A percentile compares a stretch with the other conserved stretches of the same genome.
These are phyloP conservation scores for Xestia ashworthii DNA, from an alignment of 2,888 invertebrate species.

Conservation along the genomic window DNA sequence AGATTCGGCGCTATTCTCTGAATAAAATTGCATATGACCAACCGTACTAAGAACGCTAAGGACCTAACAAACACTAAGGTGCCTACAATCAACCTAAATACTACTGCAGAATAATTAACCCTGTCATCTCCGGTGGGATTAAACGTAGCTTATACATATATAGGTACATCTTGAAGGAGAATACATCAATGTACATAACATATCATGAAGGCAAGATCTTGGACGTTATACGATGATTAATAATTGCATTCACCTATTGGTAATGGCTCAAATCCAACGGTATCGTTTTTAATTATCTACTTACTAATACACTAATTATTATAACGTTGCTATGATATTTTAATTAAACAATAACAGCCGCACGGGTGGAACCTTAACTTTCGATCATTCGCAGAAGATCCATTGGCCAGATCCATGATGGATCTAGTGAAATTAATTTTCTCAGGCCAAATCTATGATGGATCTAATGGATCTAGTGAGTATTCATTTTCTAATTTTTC, in stretches of 20 bases:
- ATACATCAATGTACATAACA: neutral
- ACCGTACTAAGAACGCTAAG: neutral
- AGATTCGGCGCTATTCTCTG: neutral
- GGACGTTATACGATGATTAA: too few species aligned
- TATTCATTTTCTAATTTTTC: too few species aligned
- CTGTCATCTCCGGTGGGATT: neutral
- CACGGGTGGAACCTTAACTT: neutral
- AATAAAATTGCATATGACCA: neutral
- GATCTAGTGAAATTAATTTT: too few species aligned
- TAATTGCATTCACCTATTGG: too few species aligned
- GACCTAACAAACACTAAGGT: neutral
- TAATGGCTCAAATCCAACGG: too few species aligned
- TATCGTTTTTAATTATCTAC: too few species aligned
- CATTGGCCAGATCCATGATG: too few species aligned
- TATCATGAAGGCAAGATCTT: too few species aligned
- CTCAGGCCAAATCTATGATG: too few species aligned
- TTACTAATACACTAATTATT: neutral
- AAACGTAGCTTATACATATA: neutral
- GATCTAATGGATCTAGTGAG: too few species aligned
- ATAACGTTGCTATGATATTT: neutral
- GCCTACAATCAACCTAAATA: slow-evolving; percentile 12
- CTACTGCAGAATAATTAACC: neutral
- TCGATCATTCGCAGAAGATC: too few species aligned
- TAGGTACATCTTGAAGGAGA: neutral
- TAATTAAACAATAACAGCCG: neutral